Conservation (phyloP, 2,888 invertebrate species). For the Orthosia incerta region DNA sequence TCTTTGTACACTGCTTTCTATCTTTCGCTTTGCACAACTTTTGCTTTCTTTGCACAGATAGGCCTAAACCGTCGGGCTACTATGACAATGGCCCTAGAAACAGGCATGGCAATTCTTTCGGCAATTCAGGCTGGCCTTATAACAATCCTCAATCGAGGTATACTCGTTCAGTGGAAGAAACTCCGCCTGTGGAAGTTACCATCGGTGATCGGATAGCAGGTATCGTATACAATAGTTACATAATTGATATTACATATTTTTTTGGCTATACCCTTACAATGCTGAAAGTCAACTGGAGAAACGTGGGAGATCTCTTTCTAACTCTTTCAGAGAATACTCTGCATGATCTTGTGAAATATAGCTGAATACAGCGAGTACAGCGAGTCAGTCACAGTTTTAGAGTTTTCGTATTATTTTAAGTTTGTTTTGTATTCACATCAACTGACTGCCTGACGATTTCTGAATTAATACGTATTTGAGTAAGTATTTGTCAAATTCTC, state of each 20-base stretch:
- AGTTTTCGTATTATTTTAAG: too few species aligned
- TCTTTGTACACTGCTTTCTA: background rate
- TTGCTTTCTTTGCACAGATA: constrained; percentile 49
- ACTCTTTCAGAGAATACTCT: too few species aligned
- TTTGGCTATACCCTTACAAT: too few species aligned
- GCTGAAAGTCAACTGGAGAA: background rate
- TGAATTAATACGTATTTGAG: too few species aligned
- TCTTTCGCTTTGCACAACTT: constrained; percentile 26
- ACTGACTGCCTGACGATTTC: too few species aligned
- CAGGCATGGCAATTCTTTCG: constrained; percentile 21
- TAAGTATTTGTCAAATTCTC: too few species aligned
- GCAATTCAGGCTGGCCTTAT: constrained; percentile 43
- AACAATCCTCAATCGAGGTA: constrained; percentile 36
- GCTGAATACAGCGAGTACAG: too few species aligned
- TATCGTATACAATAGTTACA: constrained; percentile 19
- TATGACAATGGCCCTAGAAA: constrained; percentile 34
- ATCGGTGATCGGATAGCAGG: constrained; percentile 61
- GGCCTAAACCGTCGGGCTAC: constrained; percentile 45
- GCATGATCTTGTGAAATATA: too few species aligned
- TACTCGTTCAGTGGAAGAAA: constrained; percentile 24
- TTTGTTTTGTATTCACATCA: too few species aligned
- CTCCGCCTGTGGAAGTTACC: constrained; percentile 27
- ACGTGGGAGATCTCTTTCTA: background rate
- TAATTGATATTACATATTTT: too few species aligned
- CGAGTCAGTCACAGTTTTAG: too few species aligned